Base-by-base conservation (phyloP, 2,797 vertebrate genomes). In the Furcifer pardalis region DNA sequence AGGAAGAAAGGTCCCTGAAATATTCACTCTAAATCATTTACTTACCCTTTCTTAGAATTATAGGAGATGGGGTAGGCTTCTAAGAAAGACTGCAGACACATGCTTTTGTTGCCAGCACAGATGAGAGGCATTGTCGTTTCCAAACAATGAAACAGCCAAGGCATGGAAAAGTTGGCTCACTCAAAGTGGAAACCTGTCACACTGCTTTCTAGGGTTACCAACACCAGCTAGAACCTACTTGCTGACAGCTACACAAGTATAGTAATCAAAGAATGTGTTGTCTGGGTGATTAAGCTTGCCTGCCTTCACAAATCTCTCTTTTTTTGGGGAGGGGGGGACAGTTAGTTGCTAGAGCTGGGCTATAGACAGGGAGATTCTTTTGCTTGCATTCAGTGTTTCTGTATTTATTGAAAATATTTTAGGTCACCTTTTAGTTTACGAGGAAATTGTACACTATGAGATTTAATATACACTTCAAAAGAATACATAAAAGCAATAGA, bases 1-100 rank as follows among this genome's bases (percentile, higher is more conserved):
- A 44, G 27, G 86, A 80, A 89, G 66, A 87, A 89, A 84, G 59
- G 79, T 68, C 42, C 52, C 84, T 27, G 66, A 77, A 89, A 2
- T 84, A 46, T 82, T 91, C 82, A 32, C 72, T 69, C 17, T 74
- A 59, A 60, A 86, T 59, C 85, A 86, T 77, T 69, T 37, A 66
- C 15, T 81, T n/a, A 59, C 40, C 32, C 63, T n/a, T 86, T 86
- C 84, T 77, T 63, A 85, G 78, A 85, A 85, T 81, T 66, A 81
- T 35, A 81, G 72, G 63, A 60, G 72, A 81, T 37, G 63, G 46
- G 35, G 25, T 35, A 65, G 21, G 68, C 60, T 73, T 60, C 81
- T 12, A 76, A 13, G 42, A 49, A n/a, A 4, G 79, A 52, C n/a
- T 76, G 62, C 69, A 46, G 44, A 72, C 46, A 49, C 12, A 32